A percentile compares a stretch with the other conserved stretches of the same genome.
Evolutionary conservation across 2,888 invertebrate species (phyloP).

Genomic region (Ormyrus thymus): DNA sequence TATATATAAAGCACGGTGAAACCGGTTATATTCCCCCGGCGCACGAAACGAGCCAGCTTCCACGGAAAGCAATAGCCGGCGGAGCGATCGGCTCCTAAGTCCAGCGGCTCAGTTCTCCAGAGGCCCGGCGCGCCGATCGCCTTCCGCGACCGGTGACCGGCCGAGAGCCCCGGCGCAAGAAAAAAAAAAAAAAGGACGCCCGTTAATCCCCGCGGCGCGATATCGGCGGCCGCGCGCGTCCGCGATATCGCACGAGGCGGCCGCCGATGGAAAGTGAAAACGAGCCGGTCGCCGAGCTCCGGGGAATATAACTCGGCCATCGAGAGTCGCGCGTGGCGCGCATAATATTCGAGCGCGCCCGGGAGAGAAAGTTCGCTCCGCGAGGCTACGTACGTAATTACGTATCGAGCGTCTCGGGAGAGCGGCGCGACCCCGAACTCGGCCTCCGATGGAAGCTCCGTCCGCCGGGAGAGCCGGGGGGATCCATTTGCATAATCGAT

Average conservation of each 20-base stretch:
- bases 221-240: background rate
- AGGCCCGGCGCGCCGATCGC: background rate
- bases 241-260: background rate
- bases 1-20: too few species aligned
- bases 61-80: too few species aligned
- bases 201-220: conserved; percentile 9
- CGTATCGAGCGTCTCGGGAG: too few species aligned
- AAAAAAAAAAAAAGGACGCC: background rate
- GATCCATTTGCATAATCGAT: conserved; percentile 42
- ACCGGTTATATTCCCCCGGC: too few species aligned
- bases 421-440: background rate
- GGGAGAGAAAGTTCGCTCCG: conserved; percentile 33
- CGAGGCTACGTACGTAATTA: too few species aligned
- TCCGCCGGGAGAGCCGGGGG: too few species aligned
- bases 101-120: conserved; percentile 1
- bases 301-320: conserved; percentile 27
- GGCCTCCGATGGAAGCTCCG: background rate
- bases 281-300: conserved; percentile 27
- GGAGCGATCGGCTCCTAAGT: background rate
- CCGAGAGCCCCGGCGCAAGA: background rate
- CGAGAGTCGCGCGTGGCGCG: conserved; percentile 14
- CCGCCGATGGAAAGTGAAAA: conserved; percentile 66
- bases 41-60: too few species aligned
- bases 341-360: conserved; percentile 6
- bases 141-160: conserved; percentile 16